Evolutionary conservation across 1,140 invertebrate species (phyloP).

Genomic region (Drosophila pachea): DNA sequence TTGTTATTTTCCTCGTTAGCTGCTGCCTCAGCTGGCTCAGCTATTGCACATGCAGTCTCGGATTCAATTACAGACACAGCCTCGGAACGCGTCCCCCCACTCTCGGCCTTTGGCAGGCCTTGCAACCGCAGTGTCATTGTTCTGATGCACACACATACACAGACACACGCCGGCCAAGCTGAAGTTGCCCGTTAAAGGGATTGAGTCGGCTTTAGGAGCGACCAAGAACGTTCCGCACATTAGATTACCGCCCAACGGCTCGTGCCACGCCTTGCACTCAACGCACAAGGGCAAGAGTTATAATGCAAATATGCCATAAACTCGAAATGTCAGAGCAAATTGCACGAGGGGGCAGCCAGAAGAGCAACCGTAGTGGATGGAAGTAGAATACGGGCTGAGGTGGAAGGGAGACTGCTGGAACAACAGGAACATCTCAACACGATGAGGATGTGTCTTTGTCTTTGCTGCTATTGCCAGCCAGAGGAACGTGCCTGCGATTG

Average conservation of each 20-base stretch:
- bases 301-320: conserved; percentile 76
- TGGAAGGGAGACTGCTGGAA: too few relatives aligned
- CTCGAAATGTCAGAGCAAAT: conserved; percentile 72
- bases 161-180: background rate
- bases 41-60: background rate
- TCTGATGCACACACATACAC: conserved; percentile 49
- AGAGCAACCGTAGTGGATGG: background rate
- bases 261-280: background rate
- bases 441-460: conserved; percentile 42
- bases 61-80: conserved; percentile 1
- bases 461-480: conserved; percentile 31
- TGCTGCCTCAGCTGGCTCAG: conserved; percentile 46
- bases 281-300: conserved; percentile 42
- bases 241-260: background rate
- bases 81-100: background rate
- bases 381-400: conserved; percentile 1
- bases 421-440: conserved; percentile 63
- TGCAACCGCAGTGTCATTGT: conserved; percentile 58
- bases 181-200: conserved; percentile 28
- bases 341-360: conserved; percentile 46
- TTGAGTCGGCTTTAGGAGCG: conserved; percentile 1
- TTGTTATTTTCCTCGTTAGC: conserved; percentile 66
- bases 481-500: conserved; percentile 59
- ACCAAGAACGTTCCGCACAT: background rate
- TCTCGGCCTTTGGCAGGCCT: conserved; percentile 44